Percentiles rank a stretch among this genome's conserved stretches.
Conservation (phyloP, 2,113 vertebrate species). For the Nestor notabilis region DNA sequence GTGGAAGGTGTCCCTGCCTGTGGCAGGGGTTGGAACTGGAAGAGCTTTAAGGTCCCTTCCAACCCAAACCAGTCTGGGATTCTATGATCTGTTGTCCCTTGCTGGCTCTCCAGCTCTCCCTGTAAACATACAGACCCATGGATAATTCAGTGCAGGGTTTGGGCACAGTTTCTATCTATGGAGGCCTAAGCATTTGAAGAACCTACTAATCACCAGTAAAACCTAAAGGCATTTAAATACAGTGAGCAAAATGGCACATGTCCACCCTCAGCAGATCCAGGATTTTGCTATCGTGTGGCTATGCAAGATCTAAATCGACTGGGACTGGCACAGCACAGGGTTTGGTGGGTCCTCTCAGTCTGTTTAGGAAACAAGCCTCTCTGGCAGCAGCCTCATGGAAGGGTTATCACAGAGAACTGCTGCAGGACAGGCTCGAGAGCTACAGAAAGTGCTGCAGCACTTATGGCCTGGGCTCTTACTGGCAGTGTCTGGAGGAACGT, state of each 20-base stretch:
- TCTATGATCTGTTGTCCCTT: not conserved
- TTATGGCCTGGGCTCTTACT: slow-evolving; percentile 76
- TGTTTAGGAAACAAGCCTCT: not conserved
- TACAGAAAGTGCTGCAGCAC: not conserved
- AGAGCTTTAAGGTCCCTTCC: not conserved
- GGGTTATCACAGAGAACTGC: not conserved
- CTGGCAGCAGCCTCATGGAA: not conserved
- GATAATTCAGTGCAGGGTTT: not conserved
- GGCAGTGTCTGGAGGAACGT: slow-evolving; percentile 72
- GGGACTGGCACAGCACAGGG: not conserved
- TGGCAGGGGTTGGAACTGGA: not conserved
- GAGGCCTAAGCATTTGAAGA: not conserved
- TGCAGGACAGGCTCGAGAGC: not conserved
- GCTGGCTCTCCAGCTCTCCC: not conserved
- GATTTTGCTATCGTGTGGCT: not conserved
- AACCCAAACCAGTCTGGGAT: not conserved
- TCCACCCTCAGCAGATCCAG: not conserved
- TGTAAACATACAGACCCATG: not conserved
- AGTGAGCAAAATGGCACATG: fast-evolving
- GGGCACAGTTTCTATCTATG: not conserved
- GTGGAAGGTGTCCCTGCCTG: not conserved
- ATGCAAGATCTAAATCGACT: not conserved
- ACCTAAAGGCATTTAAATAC: not conserved
- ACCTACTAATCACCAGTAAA: not conserved
- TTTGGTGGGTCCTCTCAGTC: not conserved